phyloP scores from a whole-genome alignment of 2,888 invertebrate genomes.

The Anthrax anthrax region DNA sequence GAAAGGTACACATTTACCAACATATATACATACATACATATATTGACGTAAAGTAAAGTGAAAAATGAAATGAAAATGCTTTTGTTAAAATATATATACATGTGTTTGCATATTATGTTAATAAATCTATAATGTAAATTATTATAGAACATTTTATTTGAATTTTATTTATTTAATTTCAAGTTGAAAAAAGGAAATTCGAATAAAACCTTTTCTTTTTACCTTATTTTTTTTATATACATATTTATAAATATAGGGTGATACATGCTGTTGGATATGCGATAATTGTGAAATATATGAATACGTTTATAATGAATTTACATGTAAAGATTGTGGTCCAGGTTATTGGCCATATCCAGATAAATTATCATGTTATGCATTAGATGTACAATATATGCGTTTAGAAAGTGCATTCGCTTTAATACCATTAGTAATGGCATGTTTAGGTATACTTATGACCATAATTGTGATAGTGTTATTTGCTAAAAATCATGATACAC shows the following conservation, averaged over 20 bases:
- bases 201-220: not conserved
- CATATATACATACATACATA: no score
- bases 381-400: conserved; percentile 47
- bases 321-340: conserved; percentile 48
- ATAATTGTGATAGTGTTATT: conserved; percentile 45
- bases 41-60: no score
- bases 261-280: conserved; percentile 67
- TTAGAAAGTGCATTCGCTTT: conserved; percentile 52
- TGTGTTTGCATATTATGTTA: no score
- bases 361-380: conserved; percentile 45
- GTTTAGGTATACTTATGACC: conserved; percentile 46
- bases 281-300: conserved; percentile 55
- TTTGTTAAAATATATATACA: no score
- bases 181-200: no score
- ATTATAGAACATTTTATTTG: no score
- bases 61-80: no score
- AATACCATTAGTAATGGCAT: conserved; percentile 46
- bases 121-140: no score
- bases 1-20: no score
- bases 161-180: no score
- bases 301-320: conserved; percentile 48
- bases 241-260: conserved; percentile 35
- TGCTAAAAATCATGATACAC: conserved; percentile 49
- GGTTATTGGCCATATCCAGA: conserved; percentile 48
- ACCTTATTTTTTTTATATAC: not conserved